These are phyloP conservation scores for Cephus pulcher DNA, from an alignment of 2,888 invertebrate species.

Conservation along the genomic window DNA sequence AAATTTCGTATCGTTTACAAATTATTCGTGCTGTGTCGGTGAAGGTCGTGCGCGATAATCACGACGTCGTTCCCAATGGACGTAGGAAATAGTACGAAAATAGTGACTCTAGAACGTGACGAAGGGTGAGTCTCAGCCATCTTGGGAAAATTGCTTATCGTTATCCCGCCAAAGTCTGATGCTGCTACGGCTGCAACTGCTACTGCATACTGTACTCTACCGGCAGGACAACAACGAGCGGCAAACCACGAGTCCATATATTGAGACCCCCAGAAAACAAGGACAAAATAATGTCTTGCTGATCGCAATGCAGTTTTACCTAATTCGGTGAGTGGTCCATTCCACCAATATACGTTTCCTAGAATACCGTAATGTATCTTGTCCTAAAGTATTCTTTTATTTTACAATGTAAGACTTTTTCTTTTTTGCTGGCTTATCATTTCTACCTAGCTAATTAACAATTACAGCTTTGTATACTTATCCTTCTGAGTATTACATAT, in stretches of 20 bases:
- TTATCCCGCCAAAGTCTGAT: constrained; percentile 9
- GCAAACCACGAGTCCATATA: neutral
- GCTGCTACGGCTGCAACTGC: neutral
- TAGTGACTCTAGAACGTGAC: neutral
- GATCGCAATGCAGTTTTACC: constrained; percentile 35
- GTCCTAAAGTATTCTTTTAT: neutral
- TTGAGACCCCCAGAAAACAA: constrained; percentile 1
- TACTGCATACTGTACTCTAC: neutral
- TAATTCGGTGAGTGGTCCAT: constrained; percentile 35
- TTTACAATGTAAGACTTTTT: neutral
- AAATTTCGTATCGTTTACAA: constrained; percentile 3
- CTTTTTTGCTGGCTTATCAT: constrained; percentile 25
- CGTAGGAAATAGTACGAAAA: neutral
- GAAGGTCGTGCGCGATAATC: neutral
- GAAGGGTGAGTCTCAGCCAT: constrained; percentile 31
- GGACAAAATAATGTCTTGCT: constrained; percentile 28
- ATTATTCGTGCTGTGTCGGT: neutral
- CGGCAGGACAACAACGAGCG: neutral
- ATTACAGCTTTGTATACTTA: constrained; percentile 28
- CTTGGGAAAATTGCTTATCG: constrained; percentile 33
- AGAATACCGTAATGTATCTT: neutral
- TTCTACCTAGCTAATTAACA: constrained; percentile 30
- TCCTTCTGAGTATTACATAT: constrained; percentile 16
- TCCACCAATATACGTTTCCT: constrained; percentile 7
- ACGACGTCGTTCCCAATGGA: neutral